Conservation (phyloP, 1,140 invertebrate species). For the Teleogryllus occipitalis region DNA sequence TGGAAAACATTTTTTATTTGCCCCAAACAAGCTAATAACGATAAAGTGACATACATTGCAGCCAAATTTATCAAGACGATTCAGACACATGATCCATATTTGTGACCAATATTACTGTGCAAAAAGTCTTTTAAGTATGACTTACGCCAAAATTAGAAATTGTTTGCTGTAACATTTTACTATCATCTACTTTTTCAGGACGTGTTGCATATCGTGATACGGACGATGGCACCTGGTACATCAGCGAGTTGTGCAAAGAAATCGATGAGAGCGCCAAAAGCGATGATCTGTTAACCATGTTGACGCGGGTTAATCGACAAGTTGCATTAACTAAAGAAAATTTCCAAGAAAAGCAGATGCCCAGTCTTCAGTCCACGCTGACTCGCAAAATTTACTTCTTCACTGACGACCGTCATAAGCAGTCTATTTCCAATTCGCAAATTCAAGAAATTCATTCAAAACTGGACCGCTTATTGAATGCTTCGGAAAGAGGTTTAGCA, state of each 20-base stretch:
- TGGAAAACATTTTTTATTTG: too few relatives aligned
- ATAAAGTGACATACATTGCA: too few relatives aligned
- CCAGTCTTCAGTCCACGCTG: conserved; percentile 60
- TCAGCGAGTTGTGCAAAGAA: conserved; percentile 56
- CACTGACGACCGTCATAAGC: conserved; percentile 22
- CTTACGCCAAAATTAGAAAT: too few relatives aligned
- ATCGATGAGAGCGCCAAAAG: conserved; percentile 39
- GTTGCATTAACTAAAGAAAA: conserved; percentile 47
- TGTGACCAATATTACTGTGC: too few relatives aligned
- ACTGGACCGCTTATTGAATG: background rate
- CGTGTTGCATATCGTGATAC: conserved; percentile 7
- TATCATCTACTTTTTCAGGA: conserved; percentile 2
- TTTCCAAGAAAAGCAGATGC: conserved; percentile 56
- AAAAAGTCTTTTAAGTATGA: too few relatives aligned
- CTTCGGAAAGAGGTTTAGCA: background rate
- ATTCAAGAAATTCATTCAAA: background rate
- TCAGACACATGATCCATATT: too few relatives aligned
- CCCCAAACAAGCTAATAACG: too few relatives aligned
- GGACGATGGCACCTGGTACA: conserved; percentile 61
- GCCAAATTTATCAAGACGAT: too few relatives aligned
- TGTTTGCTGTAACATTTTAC: too few relatives aligned
- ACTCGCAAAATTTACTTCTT: conserved; percentile 45
- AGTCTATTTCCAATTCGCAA: background rate
- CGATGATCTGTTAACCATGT: conserved; percentile 52
- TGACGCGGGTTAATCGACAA: conserved; percentile 54